Evolutionary conservation across 2,113 vertebrate genomes (phyloP).

Genomic region (Baryphthengus martii): DNA sequence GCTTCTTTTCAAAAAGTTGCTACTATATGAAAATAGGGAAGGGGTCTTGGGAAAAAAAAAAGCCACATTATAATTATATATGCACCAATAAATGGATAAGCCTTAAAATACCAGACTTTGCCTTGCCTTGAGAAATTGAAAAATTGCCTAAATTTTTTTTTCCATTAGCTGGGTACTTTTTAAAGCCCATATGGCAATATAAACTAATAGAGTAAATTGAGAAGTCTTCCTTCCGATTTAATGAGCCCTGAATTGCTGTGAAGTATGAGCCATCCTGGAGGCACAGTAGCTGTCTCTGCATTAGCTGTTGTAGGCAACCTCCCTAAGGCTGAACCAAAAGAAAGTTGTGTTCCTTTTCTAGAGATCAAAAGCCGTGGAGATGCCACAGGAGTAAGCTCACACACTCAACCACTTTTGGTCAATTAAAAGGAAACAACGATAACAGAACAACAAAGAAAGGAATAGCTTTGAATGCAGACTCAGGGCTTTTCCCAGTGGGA

Average conservation of each 20-base stretch:
- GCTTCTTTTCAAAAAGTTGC: not conserved
- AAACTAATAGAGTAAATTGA: not conserved
- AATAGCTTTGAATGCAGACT: not conserved
- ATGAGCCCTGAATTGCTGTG: not conserved
- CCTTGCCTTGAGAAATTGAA: not conserved
- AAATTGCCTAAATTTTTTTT: not conserved
- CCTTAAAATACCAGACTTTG: conserved; percentile 2
- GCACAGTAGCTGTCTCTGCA: not conserved
- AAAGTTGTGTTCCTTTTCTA: not conserved
- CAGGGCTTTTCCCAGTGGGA: not conserved
- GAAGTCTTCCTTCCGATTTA: not conserved
- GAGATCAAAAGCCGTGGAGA: not conserved
- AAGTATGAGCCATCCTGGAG: not conserved
- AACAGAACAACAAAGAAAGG: not conserved
- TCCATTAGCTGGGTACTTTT: not conserved
- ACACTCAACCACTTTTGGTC: not conserved
- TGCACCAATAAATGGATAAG: not conserved
- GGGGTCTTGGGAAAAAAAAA: not conserved
- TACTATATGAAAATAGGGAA: not conserved
- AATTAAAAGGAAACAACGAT: not conserved
- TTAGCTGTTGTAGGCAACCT: not conserved
- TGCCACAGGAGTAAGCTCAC: not conserved
- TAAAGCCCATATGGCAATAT: not conserved
- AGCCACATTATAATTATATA: not conserved
- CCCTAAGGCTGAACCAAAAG: not conserved